Percentiles rank a stretch among this genome's conserved stretches.
phyloP scores from a whole-genome alignment of 2,797 vertebrate genomes.

The Gymnopithys bicolor region DNA sequence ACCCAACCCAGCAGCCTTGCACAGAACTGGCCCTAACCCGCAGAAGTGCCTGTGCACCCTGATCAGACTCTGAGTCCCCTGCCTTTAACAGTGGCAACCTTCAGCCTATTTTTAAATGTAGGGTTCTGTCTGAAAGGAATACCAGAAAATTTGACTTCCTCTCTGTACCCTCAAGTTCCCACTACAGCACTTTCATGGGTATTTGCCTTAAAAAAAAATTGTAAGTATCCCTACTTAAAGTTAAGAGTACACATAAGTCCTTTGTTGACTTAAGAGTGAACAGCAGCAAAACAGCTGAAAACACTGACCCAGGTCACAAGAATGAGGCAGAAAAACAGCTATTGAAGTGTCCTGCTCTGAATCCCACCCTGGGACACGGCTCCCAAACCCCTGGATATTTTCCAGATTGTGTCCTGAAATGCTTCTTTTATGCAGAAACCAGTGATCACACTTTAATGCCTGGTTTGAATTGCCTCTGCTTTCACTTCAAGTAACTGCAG shows the following conservation, averaged over 20 bases:
- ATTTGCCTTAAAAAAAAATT: neutral
- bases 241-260: constrained; percentile 34
- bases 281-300: constrained; percentile 46
- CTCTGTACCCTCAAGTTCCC: neutral
- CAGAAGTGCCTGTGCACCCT: fast-evolving
- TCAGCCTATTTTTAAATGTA: neutral
- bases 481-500: neutral
- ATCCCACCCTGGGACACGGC: neutral
- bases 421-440: neutral
- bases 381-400: neutral
- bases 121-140: neutral
- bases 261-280: constrained; percentile 31
- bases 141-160: neutral
- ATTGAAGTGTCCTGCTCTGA: neutral
- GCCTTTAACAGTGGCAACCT: neutral
- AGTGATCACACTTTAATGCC: neutral
- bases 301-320: constrained; percentile 24
- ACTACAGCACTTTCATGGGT: neutral
- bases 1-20: neutral
- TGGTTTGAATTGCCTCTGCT: neutral
- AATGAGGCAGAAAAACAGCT: neutral
- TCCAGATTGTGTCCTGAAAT: neutral
- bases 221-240: neutral
- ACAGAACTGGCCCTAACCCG: neutral
- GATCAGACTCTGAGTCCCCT: fast-evolving